Evolutionary conservation across 2,888 invertebrate genomes (phyloP).

Genomic region (Ichneumoninae sp.): DNA sequence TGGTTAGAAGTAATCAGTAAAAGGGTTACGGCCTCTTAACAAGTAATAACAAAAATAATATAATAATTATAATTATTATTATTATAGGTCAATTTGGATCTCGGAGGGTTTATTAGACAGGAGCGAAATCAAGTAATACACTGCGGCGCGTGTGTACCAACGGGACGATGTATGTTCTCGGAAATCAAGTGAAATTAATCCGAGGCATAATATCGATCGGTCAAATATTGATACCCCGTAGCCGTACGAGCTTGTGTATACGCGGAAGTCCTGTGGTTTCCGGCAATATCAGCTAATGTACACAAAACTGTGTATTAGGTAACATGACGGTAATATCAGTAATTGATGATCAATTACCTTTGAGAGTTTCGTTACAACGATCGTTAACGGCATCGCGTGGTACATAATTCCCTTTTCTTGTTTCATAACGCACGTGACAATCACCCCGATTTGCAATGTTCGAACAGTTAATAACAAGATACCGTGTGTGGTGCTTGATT

Average conservation of each 20-base stretch:
- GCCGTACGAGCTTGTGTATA: not conserved
- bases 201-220: slow-evolving; percentile 57
- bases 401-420: not conserved
- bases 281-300: slow-evolving; percentile 39
- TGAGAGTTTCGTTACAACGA: not conserved
- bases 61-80: not conserved
- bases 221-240: slow-evolving; percentile 50
- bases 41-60: too few species aligned
- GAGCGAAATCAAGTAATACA: slow-evolving; percentile 12
- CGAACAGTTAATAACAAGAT: not conserved
- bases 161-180: slow-evolving; percentile 14
- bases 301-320: slow-evolving; percentile 23
- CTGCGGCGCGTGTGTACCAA: not conserved
- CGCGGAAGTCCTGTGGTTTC: slow-evolving; percentile 33
- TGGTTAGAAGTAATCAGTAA: too few species aligned
- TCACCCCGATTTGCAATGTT: not conserved
- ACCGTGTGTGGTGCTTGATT: not conserved
- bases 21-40: too few species aligned
- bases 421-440: not conserved
- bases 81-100: slow-evolving; percentile 3
- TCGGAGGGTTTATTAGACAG: slow-evolving; percentile 4
- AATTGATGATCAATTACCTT: slow-evolving; percentile 29
- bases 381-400: not conserved
- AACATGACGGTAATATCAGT: slow-evolving; percentile 3
- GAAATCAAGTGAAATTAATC: slow-evolving; percentile 53